Evolutionary conservation across 2,797 vertebrate species (phyloP).

Genomic region (Galagoides demidoff): DNA sequence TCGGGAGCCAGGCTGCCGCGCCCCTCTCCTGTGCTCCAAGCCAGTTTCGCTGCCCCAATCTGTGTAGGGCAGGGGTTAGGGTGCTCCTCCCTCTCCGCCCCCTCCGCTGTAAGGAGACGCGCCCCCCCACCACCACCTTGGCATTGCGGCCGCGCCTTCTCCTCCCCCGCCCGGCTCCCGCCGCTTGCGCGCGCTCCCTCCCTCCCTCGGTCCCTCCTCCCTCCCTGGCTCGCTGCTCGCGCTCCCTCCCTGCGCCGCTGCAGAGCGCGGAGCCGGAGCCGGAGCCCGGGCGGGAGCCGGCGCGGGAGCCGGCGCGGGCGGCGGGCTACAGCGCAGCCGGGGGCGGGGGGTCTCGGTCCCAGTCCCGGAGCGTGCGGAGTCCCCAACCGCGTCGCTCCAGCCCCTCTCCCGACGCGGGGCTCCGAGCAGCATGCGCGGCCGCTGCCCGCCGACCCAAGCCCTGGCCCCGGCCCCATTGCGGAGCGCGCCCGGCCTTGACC

Average conservation of each 20-base stretch:
- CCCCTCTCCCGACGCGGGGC: slow-evolving; percentile 73
- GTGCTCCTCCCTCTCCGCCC: background rate
- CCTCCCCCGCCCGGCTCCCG: slow-evolving; percentile 69
- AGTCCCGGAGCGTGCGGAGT: slow-evolving; percentile 62
- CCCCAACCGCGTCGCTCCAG: slow-evolving; percentile 66
- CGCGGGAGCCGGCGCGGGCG: slow-evolving; percentile 42
- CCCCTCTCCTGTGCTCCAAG: background rate
- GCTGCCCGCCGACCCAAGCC: slow-evolving; percentile 64
- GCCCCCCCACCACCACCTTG: background rate
- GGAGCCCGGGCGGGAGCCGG: slow-evolving; percentile 60
- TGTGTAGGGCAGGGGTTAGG: background rate
- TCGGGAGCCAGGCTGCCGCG: background rate
- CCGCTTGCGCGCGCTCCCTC: background rate
- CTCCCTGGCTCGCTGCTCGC: slow-evolving; percentile 40
- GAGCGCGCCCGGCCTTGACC: slow-evolving; percentile 66
- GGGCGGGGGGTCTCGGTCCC: background rate
- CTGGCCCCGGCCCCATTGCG: slow-evolving; percentile 70
- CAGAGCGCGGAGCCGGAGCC: slow-evolving; percentile 71
- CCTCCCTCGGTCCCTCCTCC: slow-evolving; percentile 52
- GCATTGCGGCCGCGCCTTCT: slow-evolving; percentile 70
- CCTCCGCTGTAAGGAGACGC: background rate
- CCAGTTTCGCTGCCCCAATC: background rate
- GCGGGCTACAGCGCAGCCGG: slow-evolving; percentile 48
- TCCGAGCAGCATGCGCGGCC: slow-evolving; percentile 80
- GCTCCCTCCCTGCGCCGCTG: slow-evolving; percentile 75